A percentile compares a stretch with the other conserved stretches of the same genome.
Evolutionary conservation across 2,113 vertebrate genomes (phyloP).

Genomic region (Pseudorhombus dupliciocellatus): DNA sequence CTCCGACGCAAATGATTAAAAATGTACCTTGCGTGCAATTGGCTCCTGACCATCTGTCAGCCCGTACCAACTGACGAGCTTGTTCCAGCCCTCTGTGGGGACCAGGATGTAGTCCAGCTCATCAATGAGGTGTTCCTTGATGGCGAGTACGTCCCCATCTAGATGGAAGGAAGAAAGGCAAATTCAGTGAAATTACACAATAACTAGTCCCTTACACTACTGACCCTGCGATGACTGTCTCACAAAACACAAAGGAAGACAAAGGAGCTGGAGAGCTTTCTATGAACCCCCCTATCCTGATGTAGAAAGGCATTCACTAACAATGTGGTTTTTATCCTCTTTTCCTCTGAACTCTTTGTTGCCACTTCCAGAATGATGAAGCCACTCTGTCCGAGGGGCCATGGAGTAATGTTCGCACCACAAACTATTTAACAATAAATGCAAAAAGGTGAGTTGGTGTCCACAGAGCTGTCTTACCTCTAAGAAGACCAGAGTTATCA

Average conservation of each 20-base stretch:
- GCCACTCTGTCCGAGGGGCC: not conserved
- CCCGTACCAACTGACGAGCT: conserved; percentile 97
- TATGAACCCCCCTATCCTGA: conserved; percentile 11
- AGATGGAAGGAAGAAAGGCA: conserved; percentile 1
- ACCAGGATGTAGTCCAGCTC: conserved; percentile 98
- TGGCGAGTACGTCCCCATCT: conserved; percentile 94
- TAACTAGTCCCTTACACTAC: conserved; percentile 6
- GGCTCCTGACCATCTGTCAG: conserved; percentile 92
- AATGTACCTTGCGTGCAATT: conserved; percentile 93
- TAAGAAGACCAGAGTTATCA: conserved; percentile 97
- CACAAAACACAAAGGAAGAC: conserved; percentile 44
- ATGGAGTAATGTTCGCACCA: not conserved
- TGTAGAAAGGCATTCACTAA: conserved; percentile 12
- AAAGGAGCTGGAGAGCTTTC: conserved; percentile 64
- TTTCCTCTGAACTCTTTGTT: conserved; percentile 42
- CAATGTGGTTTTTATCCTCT: conserved; percentile 47
- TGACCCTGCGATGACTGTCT: conserved; percentile 22
- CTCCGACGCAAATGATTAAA: not conserved
- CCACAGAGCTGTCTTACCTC: conserved; percentile 83
- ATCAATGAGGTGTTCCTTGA: conserved; percentile 98
- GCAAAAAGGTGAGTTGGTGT: no score
- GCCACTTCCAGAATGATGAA: conserved; percentile 51
- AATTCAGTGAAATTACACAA: not conserved
- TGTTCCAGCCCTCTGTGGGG: conserved; percentile 98
- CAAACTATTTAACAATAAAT: not conserved